Conservation (phyloP, 2,888 invertebrate genomes). For the Sesia bembeciformis region DNA sequence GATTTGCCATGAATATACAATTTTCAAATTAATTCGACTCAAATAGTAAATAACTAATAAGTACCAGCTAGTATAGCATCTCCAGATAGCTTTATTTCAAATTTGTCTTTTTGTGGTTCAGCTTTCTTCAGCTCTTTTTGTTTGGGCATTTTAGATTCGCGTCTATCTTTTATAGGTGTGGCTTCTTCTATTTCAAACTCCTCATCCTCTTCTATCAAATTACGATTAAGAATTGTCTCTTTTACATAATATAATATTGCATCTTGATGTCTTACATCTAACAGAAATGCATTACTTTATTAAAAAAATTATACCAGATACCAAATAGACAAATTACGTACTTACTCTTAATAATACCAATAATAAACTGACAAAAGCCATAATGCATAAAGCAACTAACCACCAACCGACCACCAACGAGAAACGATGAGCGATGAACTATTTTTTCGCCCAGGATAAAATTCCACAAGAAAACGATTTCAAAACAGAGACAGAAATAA, state of each 20-base stretch:
- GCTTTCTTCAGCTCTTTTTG: constrained; percentile 25
- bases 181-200: constrained; percentile 7
- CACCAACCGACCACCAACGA: no score
- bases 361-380: no score
- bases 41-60: neutral
- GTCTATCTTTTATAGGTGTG: constrained; percentile 10
- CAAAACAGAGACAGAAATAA: no score
- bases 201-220: constrained; percentile 4
- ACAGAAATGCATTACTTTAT: constrained; percentile 3
- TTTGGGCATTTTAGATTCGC: constrained; percentile 19
- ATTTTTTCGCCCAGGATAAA: no score
- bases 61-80: constrained; percentile 43
- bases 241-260: constrained; percentile 33
- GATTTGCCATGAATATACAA: no score
- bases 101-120: constrained; percentile 26
- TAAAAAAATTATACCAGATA: no score
- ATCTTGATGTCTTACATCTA: constrained; percentile 55
- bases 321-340: no score
- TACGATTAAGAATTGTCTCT: constrained; percentile 26
- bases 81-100: constrained; percentile 37
- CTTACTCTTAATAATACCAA: no score
- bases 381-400: no score
- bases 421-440: no score
- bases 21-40: no score
- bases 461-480: no score